Conservation (phyloP, 2,113 vertebrate genomes). For the Cololabis saira region DNA sequence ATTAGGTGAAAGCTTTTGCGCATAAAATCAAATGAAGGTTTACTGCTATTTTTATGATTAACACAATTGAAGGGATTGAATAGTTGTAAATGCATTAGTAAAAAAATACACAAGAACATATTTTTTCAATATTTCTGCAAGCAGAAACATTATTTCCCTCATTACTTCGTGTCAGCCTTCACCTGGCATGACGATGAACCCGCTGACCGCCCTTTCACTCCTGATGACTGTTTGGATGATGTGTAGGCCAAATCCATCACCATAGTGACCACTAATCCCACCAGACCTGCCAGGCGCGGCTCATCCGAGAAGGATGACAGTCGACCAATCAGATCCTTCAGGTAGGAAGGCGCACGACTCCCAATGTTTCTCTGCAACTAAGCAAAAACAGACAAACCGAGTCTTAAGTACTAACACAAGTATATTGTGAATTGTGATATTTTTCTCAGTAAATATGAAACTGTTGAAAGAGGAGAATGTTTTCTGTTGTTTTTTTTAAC, state of each 20-base stretch:
- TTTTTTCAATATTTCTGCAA: neutral
- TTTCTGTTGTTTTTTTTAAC: neutral
- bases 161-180: neutral
- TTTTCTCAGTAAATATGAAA: constrained; percentile 9
- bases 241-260: constrained; percentile 72
- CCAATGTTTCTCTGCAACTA: constrained; percentile 67
- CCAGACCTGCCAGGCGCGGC: constrained; percentile 65
- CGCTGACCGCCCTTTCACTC: constrained; percentile 42
- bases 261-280: constrained; percentile 69
- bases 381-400: neutral
- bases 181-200: constrained; percentile 62
- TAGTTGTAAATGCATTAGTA: neutral
- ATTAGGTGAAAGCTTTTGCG: too few species aligned
- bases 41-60: too few species aligned
- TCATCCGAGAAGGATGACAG: constrained; percentile 70
- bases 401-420: neutral
- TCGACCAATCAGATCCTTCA: constrained; percentile 73
- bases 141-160: neutral
- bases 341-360: constrained; percentile 63
- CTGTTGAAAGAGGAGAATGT: neutral
- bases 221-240: constrained; percentile 32
- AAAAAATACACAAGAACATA: neutral
- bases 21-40: too few species aligned
- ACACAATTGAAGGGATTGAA: too few species aligned
- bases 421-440: neutral